Percentiles rank a stretch among this genome's conserved stretches.
These are phyloP conservation scores for Rhagium mordax DNA, from an alignment of 2,888 invertebrate genomes.

Conservation along the genomic window DNA sequence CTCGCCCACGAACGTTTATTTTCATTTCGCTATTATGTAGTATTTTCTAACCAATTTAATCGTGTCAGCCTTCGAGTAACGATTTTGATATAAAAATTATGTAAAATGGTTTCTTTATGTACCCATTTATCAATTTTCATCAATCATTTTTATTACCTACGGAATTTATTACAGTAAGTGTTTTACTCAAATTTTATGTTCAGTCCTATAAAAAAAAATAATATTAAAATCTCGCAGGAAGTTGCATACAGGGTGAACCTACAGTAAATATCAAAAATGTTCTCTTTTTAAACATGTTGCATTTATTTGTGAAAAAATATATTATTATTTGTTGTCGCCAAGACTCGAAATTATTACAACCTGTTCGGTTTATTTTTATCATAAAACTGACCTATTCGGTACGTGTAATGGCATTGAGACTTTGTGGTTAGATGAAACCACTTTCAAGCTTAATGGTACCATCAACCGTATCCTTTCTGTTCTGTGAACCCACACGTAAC, in stretches of 20 bases:
- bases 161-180: neutral
- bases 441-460: neutral
- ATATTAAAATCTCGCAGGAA: too few species aligned
- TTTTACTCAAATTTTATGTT: neutral
- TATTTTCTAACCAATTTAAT: slow-evolving; percentile 17
- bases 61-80: neutral
- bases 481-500: neutral
- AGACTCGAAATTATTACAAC: too few species aligned
- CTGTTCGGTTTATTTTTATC: too few species aligned
- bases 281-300: too few species aligned
- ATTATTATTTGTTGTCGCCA: too few species aligned
- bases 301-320: too few species aligned
- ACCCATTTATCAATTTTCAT: neutral
- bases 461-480: neutral
- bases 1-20: slow-evolving; percentile 21
- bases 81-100: neutral
- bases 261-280: too few species aligned
- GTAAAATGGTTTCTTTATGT: neutral
- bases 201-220: neutral
- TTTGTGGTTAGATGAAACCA: neutral
- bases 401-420: neutral
- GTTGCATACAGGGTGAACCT: too few species aligned
- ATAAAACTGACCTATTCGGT: neutral
- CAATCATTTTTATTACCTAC: neutral
- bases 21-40: neutral